phyloP scores from a whole-genome alignment of 1,140 invertebrate genomes.

The Eueides isabella region DNA sequence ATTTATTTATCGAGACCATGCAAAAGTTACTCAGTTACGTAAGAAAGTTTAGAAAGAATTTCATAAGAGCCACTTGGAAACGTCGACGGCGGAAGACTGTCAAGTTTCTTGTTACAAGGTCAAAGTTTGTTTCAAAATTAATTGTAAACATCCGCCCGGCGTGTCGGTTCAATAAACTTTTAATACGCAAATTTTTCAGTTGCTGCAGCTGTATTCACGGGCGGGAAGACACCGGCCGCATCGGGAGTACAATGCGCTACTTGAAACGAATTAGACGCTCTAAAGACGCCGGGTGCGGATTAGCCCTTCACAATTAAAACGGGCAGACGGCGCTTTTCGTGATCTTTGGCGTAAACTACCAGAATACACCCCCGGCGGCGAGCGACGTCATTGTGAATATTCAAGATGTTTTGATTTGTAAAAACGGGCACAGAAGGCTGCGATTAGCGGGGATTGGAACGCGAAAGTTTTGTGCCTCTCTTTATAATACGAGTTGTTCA shows the following conservation, averaged over 20 bases:
- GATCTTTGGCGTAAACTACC: conserved; percentile 51
- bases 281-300: conserved; percentile 63
- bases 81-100: conserved; percentile 21
- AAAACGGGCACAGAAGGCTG: conserved; percentile 48
- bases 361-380: conserved; percentile 55
- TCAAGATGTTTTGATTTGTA: conserved; percentile 63
- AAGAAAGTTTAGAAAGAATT: conserved; percentile 40
- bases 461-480: conserved; percentile 31
- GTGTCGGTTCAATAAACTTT: conserved; percentile 28
- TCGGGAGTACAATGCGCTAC: conserved; percentile 58
- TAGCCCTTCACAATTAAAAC: conserved; percentile 73
- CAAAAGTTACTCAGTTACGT: conserved; percentile 46
- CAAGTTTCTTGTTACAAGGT: conserved; percentile 34
- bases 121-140: conserved; percentile 30
- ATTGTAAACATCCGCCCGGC: conserved; percentile 28
- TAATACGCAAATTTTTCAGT: conserved; percentile 44
- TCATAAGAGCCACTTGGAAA: conserved; percentile 26
- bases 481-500: conserved; percentile 38
- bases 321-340: conserved; percentile 60
- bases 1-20: conserved; percentile 55
- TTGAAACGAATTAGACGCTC: conserved; percentile 73
- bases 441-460: conserved; percentile 44
- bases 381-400: conserved; percentile 43
- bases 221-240: conserved; percentile 44
- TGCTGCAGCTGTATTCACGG: conserved; percentile 54